Evolutionary conservation across 1,140 invertebrate genomes (phyloP).

Genomic region (Leptinotarsa texana): DNA sequence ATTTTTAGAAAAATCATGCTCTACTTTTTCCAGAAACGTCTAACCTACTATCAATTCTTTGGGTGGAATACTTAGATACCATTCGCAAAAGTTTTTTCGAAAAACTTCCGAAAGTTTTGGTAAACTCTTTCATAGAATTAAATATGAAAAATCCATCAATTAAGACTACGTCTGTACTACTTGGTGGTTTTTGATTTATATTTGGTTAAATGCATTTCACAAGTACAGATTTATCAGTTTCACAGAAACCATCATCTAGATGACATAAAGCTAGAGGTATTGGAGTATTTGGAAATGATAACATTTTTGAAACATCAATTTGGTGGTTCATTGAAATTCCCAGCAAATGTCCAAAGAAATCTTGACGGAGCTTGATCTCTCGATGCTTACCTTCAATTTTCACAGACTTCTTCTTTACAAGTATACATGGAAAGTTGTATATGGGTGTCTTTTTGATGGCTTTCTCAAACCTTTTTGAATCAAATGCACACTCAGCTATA

Average conservation of each 20-base stretch:
- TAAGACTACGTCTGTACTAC: constrained; percentile 31
- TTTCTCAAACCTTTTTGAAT: constrained; percentile 23
- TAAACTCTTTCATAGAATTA: constrained; percentile 47
- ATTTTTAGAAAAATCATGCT: constrained; percentile 38
- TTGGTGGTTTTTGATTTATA: constrained; percentile 31
- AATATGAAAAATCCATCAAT: constrained; percentile 41
- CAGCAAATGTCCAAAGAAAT: too few relatives aligned
- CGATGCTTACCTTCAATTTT: constrained; percentile 28
- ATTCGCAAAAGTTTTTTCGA: constrained; percentile 40
- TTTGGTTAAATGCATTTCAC: constrained; percentile 33
- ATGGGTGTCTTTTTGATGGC: constrained; percentile 30
- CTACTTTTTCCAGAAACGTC: too few relatives aligned
- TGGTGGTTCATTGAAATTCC: constrained; percentile 28
- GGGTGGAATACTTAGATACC: constrained; percentile 30
- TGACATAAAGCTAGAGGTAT: constrained; percentile 37
- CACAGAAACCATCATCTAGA: too few relatives aligned
- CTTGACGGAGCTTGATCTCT: neutral
- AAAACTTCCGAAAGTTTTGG: constrained; percentile 44
- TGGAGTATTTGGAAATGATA: constrained; percentile 28
- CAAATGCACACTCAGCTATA: constrained; percentile 22
- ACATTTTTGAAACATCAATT: constrained; percentile 30
- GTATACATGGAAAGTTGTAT: constrained; percentile 29
- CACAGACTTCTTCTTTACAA: constrained; percentile 27
- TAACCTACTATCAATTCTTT: too few relatives aligned
- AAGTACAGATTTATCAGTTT: too few relatives aligned